Evolutionary conservation across 2,888 invertebrate genomes (phyloP).

Genomic region (Odontomyia ornata): DNA sequence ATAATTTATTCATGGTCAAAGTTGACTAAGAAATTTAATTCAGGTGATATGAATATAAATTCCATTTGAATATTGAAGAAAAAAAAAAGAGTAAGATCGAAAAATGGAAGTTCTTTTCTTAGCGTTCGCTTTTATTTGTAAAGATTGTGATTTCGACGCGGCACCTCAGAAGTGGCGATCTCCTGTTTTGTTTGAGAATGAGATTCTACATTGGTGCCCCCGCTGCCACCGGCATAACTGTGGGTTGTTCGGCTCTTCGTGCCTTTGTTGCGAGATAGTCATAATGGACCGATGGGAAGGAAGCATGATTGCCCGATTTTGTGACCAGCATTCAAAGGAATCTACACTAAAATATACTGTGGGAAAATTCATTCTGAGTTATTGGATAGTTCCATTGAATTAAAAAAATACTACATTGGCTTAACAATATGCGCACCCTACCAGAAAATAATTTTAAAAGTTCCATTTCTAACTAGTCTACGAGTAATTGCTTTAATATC

Average conservation of each 20-base stretch:
- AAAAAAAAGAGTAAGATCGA: not conserved
- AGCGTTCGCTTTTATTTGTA: conserved; percentile 5
- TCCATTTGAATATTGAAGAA: conserved; percentile 40
- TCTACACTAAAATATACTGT: conserved; percentile 2
- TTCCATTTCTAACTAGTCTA: too few species aligned
- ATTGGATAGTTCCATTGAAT: not conserved
- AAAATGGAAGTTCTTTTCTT: conserved; percentile 8
- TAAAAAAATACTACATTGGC: too few species aligned
- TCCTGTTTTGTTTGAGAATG: not conserved
- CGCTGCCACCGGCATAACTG: conserved; percentile 13
- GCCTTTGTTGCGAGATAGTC: conserved; percentile 5
- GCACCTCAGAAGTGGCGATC: conserved; percentile 31
- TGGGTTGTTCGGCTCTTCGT: not conserved
- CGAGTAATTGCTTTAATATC: too few species aligned
- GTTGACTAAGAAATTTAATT: conserved; percentile 43
- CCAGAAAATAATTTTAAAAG: too few species aligned
- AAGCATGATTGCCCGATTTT: conserved; percentile 38
- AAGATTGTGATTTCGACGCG: conserved; percentile 16
- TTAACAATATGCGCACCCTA: too few species aligned
- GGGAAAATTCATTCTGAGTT: conserved; percentile 8
- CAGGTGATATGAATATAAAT: conserved; percentile 43
- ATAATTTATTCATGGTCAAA: conserved; percentile 44
- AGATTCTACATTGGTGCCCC: conserved; percentile 27
- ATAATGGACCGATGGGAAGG: conserved; percentile 29
- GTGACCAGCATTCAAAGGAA: conserved; percentile 14